A percentile compares a stretch with the other conserved stretches of the same genome.
Evolutionary conservation across 2,113 vertebrate species (phyloP).

Genomic region (Limanda limanda): DNA sequence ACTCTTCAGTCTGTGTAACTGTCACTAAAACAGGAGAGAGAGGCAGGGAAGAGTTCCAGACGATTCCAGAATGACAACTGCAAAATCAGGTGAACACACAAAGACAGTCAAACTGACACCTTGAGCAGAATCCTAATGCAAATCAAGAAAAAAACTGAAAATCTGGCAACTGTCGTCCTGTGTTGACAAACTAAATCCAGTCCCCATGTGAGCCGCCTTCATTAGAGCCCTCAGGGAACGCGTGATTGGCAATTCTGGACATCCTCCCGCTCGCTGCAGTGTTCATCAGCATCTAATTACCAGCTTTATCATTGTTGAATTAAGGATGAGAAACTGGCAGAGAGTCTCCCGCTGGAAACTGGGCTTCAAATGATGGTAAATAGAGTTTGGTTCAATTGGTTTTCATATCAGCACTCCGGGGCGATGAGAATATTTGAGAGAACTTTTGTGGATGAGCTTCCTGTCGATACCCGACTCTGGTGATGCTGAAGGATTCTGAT

Average conservation of each 20-base stretch:
- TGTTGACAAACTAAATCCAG: not conserved
- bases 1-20: no score
- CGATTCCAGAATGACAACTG: no score
- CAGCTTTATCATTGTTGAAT: slow-evolving; percentile 1
- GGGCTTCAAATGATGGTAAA: not conserved
- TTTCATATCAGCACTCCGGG: slow-evolving; percentile 5
- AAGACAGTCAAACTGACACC: no score
- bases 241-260: slow-evolving; percentile 31
- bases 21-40: no score
- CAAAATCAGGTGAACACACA: no score
- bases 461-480: not conserved
- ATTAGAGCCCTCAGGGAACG: not conserved
- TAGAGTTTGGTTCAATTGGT: not conserved
- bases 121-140: no score
- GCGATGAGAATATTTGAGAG: not conserved
- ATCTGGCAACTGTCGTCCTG: not conserved
- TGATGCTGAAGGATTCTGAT: not conserved
- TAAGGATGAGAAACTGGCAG: slow-evolving; percentile 7
- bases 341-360: not conserved
- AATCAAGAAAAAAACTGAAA: not conserved
- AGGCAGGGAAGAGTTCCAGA: no score
- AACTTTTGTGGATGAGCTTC: not conserved
- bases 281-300: slow-evolving; percentile 27
- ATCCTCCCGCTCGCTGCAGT: slow-evolving; percentile 4
- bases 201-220: not conserved